phyloP scores from a whole-genome alignment of 2,888 invertebrate genomes.

The Sphaerophoria rueppellii region DNA sequence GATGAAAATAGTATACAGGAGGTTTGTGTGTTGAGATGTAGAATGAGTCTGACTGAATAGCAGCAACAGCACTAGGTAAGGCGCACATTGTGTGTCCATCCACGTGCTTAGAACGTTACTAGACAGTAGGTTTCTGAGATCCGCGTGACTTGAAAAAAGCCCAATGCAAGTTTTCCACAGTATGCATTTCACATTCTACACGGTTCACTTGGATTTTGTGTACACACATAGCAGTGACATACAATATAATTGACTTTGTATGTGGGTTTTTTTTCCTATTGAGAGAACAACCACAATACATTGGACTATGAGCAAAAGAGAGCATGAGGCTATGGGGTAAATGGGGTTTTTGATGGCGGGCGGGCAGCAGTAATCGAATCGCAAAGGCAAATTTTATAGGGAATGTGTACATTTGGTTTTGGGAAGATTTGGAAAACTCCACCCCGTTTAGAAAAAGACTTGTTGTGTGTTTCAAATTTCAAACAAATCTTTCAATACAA shows the following conservation, averaged over 20 bases:
- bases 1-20: slow-evolving; percentile 7
- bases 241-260: slow-evolving; percentile 25
- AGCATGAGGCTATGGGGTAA: slow-evolving; percentile 47
- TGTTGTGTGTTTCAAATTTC: slow-evolving; percentile 57
- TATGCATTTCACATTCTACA: slow-evolving; percentile 69
- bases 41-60: slow-evolving; percentile 26
- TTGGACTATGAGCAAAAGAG: slow-evolving; percentile 3
- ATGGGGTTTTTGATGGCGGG: neutral
- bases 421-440: slow-evolving; percentile 66
- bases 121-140: slow-evolving; percentile 80
- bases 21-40: neutral
- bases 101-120: slow-evolving; percentile 81
- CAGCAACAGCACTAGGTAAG: slow-evolving; percentile 35
- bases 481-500: slow-evolving; percentile 52
- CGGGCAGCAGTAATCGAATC: slow-evolving; percentile 22
- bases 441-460: slow-evolving; percentile 70
- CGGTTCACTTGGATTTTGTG: slow-evolving; percentile 29
- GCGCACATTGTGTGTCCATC: slow-evolving; percentile 72
- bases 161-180: slow-evolving; percentile 70
- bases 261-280: slow-evolving; percentile 24
- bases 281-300: slow-evolving; percentile 41
- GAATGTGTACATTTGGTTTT: slow-evolving; percentile 45
- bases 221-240: slow-evolving; percentile 1
- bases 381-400: slow-evolving; percentile 37
- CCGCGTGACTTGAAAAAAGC: slow-evolving; percentile 80